phyloP scores from a whole-genome alignment of 2,797 vertebrate species.

The Pelodytes ibericus region DNA sequence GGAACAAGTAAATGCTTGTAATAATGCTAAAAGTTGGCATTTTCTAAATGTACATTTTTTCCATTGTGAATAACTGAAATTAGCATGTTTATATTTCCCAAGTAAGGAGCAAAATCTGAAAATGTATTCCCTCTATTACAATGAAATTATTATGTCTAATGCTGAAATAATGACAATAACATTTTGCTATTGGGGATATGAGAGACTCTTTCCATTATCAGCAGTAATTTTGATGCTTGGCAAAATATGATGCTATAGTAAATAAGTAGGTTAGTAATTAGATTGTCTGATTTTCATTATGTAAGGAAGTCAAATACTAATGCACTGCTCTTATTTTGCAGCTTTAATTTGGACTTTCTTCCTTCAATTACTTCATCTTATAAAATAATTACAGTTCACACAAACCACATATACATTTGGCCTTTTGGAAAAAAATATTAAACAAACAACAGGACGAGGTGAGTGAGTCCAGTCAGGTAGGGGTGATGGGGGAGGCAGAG shows the following conservation, averaged over 20 bases:
- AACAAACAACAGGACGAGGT: too few relatives aligned
- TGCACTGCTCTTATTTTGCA: neutral
- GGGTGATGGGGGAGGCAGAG: too few relatives aligned
- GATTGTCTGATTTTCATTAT: neutral
- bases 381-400: too few relatives aligned
- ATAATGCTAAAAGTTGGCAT: neutral
- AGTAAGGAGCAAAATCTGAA: neutral
- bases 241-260: neutral
- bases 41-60: neutral
- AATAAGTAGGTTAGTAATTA: neutral
- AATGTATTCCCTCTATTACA: neutral
- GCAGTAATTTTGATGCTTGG: neutral
- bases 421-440: too few relatives aligned
- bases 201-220: neutral
- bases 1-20: neutral
- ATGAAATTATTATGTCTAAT: slow-evolving; percentile 1
- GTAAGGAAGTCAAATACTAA: neutral
- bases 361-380: too few relatives aligned
- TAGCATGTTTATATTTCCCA: neutral
- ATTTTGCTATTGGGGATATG: neutral
- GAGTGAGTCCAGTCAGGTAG: too few relatives aligned
- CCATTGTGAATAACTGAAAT: neutral
- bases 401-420: too few relatives aligned
- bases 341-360: neutral
- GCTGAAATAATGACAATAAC: slow-evolving; percentile 7